Percentiles rank a stretch among this genome's conserved stretches.
phyloP scores from a whole-genome alignment of 2,888 invertebrate genomes.

The Minunthozetes semirufus region DNA sequence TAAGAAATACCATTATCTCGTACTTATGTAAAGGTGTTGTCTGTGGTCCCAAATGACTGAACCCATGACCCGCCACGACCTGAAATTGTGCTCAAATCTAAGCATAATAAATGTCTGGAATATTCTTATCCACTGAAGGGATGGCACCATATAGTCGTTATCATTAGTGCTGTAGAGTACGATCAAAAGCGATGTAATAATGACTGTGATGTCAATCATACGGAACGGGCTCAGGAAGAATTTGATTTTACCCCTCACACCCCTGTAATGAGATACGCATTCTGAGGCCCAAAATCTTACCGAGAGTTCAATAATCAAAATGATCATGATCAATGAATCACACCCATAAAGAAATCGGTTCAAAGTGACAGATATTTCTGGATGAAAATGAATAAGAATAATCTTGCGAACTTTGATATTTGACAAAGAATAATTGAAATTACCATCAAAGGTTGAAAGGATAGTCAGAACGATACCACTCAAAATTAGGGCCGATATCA shows the following conservation, averaged over 20 bases:
- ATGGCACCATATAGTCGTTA: neutral
- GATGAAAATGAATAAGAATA: no score
- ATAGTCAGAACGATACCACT: slow-evolving; percentile 24
- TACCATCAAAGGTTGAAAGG: slow-evolving; percentile 18
- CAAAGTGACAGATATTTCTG: neutral
- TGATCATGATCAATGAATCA: neutral
- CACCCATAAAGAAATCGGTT: neutral
- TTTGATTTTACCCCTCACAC: slow-evolving; percentile 1
- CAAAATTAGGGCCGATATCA: slow-evolving; percentile 17
- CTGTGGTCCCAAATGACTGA: slow-evolving; percentile 22
- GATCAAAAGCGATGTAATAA: slow-evolving; percentile 14
- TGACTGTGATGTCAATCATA: neutral
- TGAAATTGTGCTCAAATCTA: slow-evolving; percentile 21
- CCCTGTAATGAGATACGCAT: slow-evolving; percentile 26
- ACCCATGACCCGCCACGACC: slow-evolving; percentile 28
- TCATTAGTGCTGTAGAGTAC: neutral
- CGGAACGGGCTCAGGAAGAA: slow-evolving; percentile 21
- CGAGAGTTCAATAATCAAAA: neutral
- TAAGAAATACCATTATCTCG: no score
- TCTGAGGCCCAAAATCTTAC: slow-evolving; percentile 13
- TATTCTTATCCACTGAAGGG: slow-evolving; percentile 20
- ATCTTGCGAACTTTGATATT: no score
- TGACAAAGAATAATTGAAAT: no score
- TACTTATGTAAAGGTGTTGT: slow-evolving; percentile 18
- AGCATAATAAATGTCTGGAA: slow-evolving; percentile 21